Percentiles rank a stretch among this genome's conserved stretches.
phyloP scores from a whole-genome alignment of 2,113 vertebrate species.

The Engystomops pustulosus region DNA sequence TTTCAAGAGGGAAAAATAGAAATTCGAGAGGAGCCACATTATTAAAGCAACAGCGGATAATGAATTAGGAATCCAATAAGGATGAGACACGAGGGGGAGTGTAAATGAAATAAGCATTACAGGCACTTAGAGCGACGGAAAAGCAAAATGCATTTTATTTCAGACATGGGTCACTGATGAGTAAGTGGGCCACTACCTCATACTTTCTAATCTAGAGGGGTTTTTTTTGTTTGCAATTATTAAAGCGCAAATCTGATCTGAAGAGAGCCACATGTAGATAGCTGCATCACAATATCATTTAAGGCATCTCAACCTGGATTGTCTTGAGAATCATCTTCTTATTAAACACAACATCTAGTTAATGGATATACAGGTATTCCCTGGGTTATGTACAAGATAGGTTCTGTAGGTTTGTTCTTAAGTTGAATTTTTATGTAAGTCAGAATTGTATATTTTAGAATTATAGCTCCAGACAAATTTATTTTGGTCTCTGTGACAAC shows the following conservation, averaged over 20 bases:
- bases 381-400: no score
- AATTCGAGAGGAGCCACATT: neutral
- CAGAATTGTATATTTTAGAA: no score
- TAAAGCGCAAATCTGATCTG: neutral
- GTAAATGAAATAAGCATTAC: conserved; percentile 26
- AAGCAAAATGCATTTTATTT: neutral
- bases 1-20: conserved; percentile 1
- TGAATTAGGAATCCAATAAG: neutral
- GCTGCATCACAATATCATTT: neutral
- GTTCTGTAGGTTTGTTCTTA: no score
- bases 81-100: neutral
- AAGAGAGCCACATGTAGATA: neutral
- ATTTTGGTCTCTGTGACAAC: no score
- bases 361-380: no score
- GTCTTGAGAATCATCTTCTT: neutral
- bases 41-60: neutral
- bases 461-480: no score
- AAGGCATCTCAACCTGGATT: neutral
- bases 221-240: conserved; percentile 28
- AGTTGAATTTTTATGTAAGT: no score
- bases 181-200: neutral
- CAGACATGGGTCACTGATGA: conserved; percentile 5
- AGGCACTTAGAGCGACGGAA: conserved; percentile 4
- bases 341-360: neutral
- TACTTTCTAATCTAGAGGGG: neutral